Conservation (phyloP, 2,797 vertebrate genomes). For the Tarsius wallacei region DNA sequence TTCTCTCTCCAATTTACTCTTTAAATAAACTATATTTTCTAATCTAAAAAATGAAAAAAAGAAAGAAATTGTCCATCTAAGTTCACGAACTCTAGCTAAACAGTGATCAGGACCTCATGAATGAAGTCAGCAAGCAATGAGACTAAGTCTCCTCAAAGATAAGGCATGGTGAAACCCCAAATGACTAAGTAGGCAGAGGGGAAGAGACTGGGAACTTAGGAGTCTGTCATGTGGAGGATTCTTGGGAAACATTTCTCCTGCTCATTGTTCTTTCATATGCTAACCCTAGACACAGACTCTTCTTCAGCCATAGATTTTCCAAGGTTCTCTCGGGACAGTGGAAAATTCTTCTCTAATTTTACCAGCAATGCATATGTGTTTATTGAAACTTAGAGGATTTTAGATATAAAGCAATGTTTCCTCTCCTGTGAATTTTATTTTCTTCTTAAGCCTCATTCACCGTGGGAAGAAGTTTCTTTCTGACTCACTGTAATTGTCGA, state of each 20-base stretch:
- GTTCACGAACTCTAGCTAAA: not conserved
- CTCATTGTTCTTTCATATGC: not conserved
- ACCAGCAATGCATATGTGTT: not conserved
- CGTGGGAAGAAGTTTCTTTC: conserved; percentile 41
- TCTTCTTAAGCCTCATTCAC: not conserved
- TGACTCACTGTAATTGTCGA: conserved; percentile 26
- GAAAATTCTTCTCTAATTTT: not conserved
- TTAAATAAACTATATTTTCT: too few species aligned
- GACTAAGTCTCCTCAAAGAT: not conserved
- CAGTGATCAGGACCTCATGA: not conserved
- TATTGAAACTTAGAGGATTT: conserved; percentile 6
- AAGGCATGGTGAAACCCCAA: not conserved
- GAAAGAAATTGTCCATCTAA: too few species aligned
- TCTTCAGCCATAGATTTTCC: not conserved
- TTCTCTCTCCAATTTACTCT: too few species aligned
- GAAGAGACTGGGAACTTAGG: not conserved
- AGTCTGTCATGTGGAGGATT: not conserved
- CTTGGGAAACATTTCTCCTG: not conserved
- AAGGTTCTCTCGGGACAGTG: not conserved
- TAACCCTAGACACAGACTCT: not conserved
- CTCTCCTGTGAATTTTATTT: conserved; percentile 46
- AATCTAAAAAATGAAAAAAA: too few species aligned
- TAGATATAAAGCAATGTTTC: not conserved
- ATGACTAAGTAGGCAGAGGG: not conserved
- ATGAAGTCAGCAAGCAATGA: not conserved